Evolutionary conservation across 2,797 vertebrate species (phyloP).

Genomic region (Acipenser transmontanus): DNA sequence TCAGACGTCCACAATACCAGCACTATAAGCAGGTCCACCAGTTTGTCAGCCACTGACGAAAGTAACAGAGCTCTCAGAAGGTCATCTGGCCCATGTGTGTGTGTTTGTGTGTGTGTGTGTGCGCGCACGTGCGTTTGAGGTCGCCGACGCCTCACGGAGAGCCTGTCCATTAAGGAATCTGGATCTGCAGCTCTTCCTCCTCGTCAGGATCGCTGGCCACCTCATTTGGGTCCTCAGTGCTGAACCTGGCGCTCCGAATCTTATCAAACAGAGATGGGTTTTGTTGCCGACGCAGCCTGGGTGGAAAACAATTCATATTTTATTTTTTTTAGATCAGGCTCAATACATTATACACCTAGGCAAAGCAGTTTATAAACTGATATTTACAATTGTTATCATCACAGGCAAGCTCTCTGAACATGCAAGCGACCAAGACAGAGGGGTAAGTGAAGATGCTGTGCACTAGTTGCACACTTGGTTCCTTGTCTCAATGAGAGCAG

Average conservation of each 20-base stretch:
- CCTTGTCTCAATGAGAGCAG: too few relatives aligned
- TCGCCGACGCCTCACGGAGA: neutral
- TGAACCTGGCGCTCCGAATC: slow-evolving; percentile 74
- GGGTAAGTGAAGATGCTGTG: too few relatives aligned
- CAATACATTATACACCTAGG: too few relatives aligned
- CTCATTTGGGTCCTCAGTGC: slow-evolving; percentile 64
- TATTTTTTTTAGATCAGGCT: too few relatives aligned
- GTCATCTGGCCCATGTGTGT: neutral
- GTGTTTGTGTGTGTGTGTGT: neutral
- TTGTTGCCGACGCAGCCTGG: slow-evolving; percentile 84
- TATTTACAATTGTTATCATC: too few relatives aligned
- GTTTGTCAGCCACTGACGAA: neutral
- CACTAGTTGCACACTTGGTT: too few relatives aligned
- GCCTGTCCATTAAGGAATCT: slow-evolving; percentile 68
- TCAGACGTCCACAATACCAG: neutral
- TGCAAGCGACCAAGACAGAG: too few relatives aligned
- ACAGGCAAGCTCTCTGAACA: too few relatives aligned
- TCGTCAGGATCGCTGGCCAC: slow-evolving; percentile 78
- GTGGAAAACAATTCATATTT: neutral
- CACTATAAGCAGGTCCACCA: neutral
- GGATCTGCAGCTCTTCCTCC: slow-evolving; percentile 82
- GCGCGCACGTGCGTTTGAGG: neutral
- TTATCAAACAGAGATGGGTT: slow-evolving; percentile 78
- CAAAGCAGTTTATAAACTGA: too few relatives aligned
- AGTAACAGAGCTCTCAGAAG: neutral